Conservation (phyloP, 2,797 vertebrate species). For the Pantherophis alleghaniensis region DNA sequence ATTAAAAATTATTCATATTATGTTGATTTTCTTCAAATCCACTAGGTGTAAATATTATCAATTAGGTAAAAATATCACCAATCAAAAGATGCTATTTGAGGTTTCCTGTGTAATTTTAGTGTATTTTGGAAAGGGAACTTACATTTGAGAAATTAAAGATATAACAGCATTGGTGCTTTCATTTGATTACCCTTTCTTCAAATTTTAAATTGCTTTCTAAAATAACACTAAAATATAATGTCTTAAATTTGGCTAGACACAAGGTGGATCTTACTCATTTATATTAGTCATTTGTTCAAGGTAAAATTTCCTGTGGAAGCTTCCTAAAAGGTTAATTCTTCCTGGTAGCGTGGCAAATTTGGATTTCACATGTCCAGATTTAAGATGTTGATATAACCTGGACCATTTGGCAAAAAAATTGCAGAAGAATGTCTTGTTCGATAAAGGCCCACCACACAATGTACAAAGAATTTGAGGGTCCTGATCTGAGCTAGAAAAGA, state of each 20-base stretch:
- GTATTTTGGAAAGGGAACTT: constrained; percentile 30
- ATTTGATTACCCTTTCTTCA: neutral
- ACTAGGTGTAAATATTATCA: constrained; percentile 42
- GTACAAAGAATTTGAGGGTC: neutral
- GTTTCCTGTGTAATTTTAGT: constrained; percentile 55
- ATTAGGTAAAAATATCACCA: constrained; percentile 51
- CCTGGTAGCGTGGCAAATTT: neutral
- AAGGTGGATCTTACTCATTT: neutral
- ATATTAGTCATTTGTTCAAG: neutral
- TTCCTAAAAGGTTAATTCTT: neutral
- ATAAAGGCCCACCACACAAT: neutral
- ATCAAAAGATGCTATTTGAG: constrained; percentile 70
- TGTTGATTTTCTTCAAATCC: constrained; percentile 49
- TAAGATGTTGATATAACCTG: neutral
- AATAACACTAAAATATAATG: neutral
- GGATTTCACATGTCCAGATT: neutral
- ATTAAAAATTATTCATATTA: constrained; percentile 22
- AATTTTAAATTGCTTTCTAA: neutral
- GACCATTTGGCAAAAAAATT: neutral
- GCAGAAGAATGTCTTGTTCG: neutral
- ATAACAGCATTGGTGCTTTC: neutral
- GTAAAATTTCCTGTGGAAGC: neutral
- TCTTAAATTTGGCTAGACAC: neutral
- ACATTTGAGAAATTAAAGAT: neutral
- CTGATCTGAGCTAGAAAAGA: neutral